Evolutionary conservation across 2,797 vertebrate species (phyloP).

Genomic region (Petrocephalus sullivani): DNA sequence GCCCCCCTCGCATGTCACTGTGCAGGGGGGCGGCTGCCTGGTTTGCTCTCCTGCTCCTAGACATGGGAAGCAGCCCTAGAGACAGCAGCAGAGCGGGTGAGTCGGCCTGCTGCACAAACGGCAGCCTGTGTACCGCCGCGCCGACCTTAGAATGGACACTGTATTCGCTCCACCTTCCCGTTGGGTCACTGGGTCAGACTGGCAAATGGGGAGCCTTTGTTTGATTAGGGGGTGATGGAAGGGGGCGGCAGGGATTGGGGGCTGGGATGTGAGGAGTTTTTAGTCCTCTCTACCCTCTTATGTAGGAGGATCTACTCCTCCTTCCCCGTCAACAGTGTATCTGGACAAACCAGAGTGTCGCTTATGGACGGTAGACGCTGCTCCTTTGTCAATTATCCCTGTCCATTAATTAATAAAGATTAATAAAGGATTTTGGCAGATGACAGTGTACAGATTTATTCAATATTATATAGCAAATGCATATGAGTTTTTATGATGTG

Average conservation of each 20-base stretch:
- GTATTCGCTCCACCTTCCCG: slow-evolving; percentile 57
- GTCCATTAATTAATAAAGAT: slow-evolving; percentile 22
- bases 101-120: slow-evolving; percentile 54
- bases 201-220: slow-evolving; percentile 65
- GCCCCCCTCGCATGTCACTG: background rate
- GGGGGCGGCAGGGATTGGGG: background rate
- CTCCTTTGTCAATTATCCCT: background rate
- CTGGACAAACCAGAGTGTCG: slow-evolving; percentile 55
- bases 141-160: slow-evolving; percentile 50
- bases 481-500: background rate
- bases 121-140: slow-evolving; percentile 45
- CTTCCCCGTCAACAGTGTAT: slow-evolving; percentile 57
- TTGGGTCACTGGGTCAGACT: slow-evolving; percentile 70
- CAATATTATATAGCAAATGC: background rate
- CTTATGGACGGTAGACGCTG: background rate
- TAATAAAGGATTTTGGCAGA: slow-evolving; percentile 27
- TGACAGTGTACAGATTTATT: background rate
- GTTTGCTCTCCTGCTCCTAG: background rate
- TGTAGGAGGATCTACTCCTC: slow-evolving; percentile 42
- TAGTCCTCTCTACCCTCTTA: background rate
- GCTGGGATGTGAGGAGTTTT: slow-evolving; percentile 30
- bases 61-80: background rate
- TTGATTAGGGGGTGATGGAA: slow-evolving; percentile 34
- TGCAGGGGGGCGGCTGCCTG: background rate
- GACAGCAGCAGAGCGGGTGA: slow-evolving; percentile 50